Evolutionary conservation across 2,888 invertebrate species (phyloP).

Genomic region (Flexamia atlantica): DNA sequence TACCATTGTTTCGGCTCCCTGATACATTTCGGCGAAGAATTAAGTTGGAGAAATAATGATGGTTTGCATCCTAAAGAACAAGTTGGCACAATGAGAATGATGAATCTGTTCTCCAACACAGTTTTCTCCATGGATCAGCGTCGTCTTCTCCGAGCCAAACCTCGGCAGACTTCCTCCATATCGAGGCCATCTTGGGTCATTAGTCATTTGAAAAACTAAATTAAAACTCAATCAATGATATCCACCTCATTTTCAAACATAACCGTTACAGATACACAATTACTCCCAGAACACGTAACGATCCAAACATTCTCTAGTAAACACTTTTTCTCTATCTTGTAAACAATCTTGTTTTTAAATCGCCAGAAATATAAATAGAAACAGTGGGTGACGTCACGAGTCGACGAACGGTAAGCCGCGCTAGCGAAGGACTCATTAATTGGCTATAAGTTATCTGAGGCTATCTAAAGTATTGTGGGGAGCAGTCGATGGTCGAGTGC

Average conservation of each 20-base stretch:
- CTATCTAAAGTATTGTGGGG: conserved; percentile 4
- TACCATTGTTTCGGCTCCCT: too few relatives aligned
- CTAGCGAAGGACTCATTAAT: conserved; percentile 5
- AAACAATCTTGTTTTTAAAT: conserved; percentile 22
- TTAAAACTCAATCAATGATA: too few relatives aligned
- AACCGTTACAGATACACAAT: not conserved
- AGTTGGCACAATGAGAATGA: too few relatives aligned
- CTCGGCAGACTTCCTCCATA: too few relatives aligned
- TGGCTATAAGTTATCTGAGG: conserved; percentile 20
- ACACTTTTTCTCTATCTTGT: not conserved
- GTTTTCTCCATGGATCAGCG: too few relatives aligned
- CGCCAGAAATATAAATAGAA: not conserved
- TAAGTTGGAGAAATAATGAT: too few relatives aligned
- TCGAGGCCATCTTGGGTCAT: too few relatives aligned
- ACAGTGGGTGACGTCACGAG: not conserved
- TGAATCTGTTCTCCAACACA: too few relatives aligned
- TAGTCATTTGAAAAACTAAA: too few relatives aligned
- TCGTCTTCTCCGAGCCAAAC: too few relatives aligned
- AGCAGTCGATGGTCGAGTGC: not conserved
- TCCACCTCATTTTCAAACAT: not conserved
- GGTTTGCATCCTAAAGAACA: too few relatives aligned
- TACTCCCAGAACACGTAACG: not conserved
- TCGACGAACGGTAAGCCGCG: conserved; percentile 3
- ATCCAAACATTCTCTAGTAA: not conserved
- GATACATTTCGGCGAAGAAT: too few relatives aligned